Conservation (phyloP, 2,888 invertebrate species). For the Willowsia nigromaculata region DNA sequence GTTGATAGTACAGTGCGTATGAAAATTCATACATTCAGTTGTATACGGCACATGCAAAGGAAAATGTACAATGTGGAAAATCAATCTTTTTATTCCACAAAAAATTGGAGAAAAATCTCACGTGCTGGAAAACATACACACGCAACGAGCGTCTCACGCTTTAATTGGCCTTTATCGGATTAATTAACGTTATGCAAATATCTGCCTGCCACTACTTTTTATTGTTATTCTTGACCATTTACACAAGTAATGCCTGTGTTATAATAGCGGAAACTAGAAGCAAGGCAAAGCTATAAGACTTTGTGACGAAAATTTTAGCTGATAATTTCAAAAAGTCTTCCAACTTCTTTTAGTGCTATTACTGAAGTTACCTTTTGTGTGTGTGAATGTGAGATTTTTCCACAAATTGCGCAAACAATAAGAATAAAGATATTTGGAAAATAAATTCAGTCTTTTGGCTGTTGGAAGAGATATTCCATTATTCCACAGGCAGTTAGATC, state of each 20-base stretch:
- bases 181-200: constrained; percentile 27
- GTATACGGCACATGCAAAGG: too few relatives aligned
- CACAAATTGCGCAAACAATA: neutral
- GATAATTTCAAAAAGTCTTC: neutral
- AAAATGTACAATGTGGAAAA: neutral
- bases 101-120: neutral
- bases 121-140: neutral
- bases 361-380: neutral
- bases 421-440: constrained; percentile 12
- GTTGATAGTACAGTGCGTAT: too few relatives aligned
- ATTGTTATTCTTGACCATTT: neutral
- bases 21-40: too few relatives aligned
- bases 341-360: neutral
- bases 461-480: too few relatives aligned
- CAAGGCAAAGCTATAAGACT: neutral
- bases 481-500: constrained; percentile 4
- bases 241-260: neutral
- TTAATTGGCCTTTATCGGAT: constrained; percentile 23
- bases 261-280: neutral
- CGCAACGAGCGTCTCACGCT: neutral
- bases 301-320: neutral
- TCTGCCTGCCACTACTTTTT: neutral
- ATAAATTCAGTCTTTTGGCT: too few relatives aligned
- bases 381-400: neutral
- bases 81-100: neutral